Conservation (phyloP, 2,113 vertebrate genomes). For the Platichthys flesus region DNA sequence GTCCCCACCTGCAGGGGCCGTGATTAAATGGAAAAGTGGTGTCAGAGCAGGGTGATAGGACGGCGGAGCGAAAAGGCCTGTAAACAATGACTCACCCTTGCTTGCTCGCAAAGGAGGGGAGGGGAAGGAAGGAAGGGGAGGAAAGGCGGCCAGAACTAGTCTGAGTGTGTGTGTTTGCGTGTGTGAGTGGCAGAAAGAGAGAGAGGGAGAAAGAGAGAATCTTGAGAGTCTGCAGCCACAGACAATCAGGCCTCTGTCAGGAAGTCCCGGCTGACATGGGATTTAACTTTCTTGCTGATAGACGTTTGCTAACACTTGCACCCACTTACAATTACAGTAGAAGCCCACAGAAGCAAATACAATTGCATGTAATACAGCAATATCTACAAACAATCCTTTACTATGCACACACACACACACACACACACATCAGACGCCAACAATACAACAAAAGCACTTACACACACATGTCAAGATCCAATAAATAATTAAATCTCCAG, state of each 20-base stretch:
- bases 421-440: conserved; percentile 80
- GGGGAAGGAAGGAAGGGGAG: conserved; percentile 62
- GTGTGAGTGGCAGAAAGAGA: conserved; percentile 23
- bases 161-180: conserved; percentile 27
- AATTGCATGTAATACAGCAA: not conserved
- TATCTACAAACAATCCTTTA: conserved; percentile 28
- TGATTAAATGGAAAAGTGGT: conserved; percentile 81
- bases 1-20: conserved; percentile 56
- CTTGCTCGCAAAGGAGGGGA: conserved; percentile 64
- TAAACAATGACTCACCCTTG: conserved; percentile 83
- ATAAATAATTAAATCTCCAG: conserved; percentile 99
- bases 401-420: conserved; percentile 66
- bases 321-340: conserved; percentile 9
- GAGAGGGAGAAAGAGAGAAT: not conserved
- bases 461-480: conserved; percentile 86
- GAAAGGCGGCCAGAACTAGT: conserved; percentile 55
- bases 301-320: conserved; percentile 11
- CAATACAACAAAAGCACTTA: conserved; percentile 74
- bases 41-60: conserved; percentile 71
- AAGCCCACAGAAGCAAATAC: conserved; percentile 14
- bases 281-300: conserved; percentile 38
- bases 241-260: conserved; percentile 66
- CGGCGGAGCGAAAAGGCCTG: conserved; percentile 71
- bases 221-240: conserved; percentile 34
- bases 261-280: conserved; percentile 48